Evolutionary conservation across 1,140 invertebrate genomes (phyloP), one percentile per base, ranked within the genome.

Genomic region (Meteorus sp.): DNA sequence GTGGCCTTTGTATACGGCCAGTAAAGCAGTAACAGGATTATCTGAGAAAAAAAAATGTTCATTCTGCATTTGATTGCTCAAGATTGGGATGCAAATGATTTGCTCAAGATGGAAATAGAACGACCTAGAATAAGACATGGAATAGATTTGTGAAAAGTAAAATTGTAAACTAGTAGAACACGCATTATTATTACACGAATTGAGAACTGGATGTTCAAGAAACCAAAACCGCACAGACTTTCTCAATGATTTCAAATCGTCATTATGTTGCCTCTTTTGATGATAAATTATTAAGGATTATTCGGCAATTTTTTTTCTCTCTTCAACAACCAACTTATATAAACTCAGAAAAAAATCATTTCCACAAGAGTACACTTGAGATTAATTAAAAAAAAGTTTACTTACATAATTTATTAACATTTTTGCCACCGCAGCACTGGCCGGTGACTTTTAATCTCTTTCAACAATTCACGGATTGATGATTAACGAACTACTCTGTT

Each of bases 141-240:
- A 75, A 74, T 69, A 51, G 64, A 69, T 62, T 67, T 25, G 71
- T 53, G 69, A 45, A 77, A 79, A 78, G 72, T 74, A 76, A 77
- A 59, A 77, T 77, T 71, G 69, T 68, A 58, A 61, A 60, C 57
- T 29, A 53, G 55, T 54, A 15, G 67, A 63, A 63, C 64, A 63
- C 47, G 63, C 61, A 64, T 58, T 58, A 68, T 37, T 23, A 50
- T 13, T 63, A 66, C 47, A 62, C 61, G 64, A 74, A 64, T n/a
- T 64, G 69, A 75, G 77, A 50, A 74, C 78, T 80, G 69, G 62
- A 80, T 80, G 77, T 75, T 72, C 77, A 78, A 50, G 70, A 67
- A 67, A 80, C 67, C 78, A 78, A 69, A 78, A 74, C 76, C 71
- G 70, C 4, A 47, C 66, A 19, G 67, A 78, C 75, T 79, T 78